phyloP scores from a whole-genome alignment of 2,797 vertebrate genomes.

The Setipinna tenuifilis region DNA sequence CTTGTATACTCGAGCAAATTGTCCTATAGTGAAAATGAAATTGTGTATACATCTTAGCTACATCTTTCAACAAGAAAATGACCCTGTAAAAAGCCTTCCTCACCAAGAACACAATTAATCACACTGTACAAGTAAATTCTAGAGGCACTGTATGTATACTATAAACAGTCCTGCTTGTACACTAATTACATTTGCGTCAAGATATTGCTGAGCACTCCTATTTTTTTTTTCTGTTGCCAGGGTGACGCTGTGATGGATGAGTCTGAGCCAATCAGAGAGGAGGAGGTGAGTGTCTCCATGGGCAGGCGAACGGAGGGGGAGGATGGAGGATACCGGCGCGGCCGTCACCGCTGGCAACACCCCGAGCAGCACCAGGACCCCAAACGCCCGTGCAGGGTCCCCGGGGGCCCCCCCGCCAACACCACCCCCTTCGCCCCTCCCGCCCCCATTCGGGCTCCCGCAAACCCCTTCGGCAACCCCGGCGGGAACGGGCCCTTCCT shows the following conservation, averaged over 20 bases:
- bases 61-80: slow-evolving; percentile 44
- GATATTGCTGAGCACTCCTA: background rate
- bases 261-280: background rate
- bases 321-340: slow-evolving; percentile 57
- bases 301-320: background rate
- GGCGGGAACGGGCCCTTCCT: slow-evolving; percentile 74
- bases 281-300: background rate
- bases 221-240: background rate
- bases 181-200: background rate
- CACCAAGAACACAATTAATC: too few species aligned
- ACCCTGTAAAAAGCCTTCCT: slow-evolving; percentile 2
- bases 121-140: too few species aligned
- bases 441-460: slow-evolving; percentile 69
- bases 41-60: slow-evolving; percentile 3
- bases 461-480: slow-evolving; percentile 62
- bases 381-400: slow-evolving; percentile 77
- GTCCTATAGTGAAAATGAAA: too few species aligned
- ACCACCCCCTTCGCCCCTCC: slow-evolving; percentile 62
- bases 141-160: too few species aligned
- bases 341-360: slow-evolving; percentile 83
- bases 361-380: slow-evolving; percentile 84
- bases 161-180: background rate
- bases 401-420: slow-evolving; percentile 72
- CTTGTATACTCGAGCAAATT: background rate
- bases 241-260: background rate